A percentile compares a stretch with the other conserved stretches of the same genome.
Conservation (phyloP, 2,797 vertebrate genomes). For the Muraenolepis orangiensis region DNA sequence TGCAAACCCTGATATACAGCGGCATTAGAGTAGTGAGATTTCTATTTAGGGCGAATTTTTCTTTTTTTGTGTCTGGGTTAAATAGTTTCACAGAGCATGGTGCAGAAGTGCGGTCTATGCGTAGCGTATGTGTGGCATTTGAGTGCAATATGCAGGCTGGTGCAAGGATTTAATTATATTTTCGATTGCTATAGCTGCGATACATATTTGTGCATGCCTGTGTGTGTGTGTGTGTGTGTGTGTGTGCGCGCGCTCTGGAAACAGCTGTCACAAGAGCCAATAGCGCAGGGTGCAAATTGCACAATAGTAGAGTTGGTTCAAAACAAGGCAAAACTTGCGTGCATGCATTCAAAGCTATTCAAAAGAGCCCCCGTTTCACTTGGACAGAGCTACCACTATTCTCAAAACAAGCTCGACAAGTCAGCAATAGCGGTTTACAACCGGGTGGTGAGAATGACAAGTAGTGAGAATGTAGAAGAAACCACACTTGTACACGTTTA, state of each 20-base stretch:
- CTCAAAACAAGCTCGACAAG: background rate
- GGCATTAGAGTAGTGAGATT: background rate
- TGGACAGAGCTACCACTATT: background rate
- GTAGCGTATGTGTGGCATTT: background rate
- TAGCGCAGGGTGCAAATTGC: conserved; percentile 12
- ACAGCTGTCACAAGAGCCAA: background rate
- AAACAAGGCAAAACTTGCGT: conserved; percentile 8
- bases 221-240: too few relatives aligned
- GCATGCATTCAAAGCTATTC: background rate
- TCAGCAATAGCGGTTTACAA: background rate
- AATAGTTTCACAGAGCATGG: conserved; percentile 36
- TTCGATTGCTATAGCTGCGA: background rate
- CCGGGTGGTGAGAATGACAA: background rate
- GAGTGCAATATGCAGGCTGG: background rate
- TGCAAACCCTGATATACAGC: background rate
- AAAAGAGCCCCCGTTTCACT: background rate
- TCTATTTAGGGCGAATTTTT: background rate
- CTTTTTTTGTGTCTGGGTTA: conserved; percentile 29
- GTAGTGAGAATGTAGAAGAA: background rate
- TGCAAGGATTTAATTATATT: background rate
- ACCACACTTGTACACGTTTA: background rate
- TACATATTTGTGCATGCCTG: background rate
- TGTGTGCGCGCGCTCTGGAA: background rate
- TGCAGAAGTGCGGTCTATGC: background rate
- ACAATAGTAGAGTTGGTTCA: conserved; percentile 17